Conservation (phyloP, 2,888 invertebrate species). For the Rhodophaea formosa region DNA sequence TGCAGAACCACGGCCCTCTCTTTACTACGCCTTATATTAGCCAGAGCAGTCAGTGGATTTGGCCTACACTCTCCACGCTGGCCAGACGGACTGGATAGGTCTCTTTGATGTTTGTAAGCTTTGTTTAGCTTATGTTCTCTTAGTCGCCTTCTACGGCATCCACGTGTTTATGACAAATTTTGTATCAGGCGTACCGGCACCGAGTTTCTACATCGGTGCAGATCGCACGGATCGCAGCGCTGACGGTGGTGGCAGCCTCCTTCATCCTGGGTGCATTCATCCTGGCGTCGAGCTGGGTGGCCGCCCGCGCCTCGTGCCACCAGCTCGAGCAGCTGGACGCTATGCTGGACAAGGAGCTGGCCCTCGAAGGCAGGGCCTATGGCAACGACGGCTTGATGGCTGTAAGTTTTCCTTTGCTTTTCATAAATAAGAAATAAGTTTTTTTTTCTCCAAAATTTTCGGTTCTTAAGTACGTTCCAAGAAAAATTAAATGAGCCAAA, state of each 20-base stretch:
- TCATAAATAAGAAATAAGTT: not conserved
- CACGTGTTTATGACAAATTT: too few relatives aligned
- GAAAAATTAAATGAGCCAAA: too few relatives aligned
- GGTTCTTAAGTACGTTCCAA: too few relatives aligned
- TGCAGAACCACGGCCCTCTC: too few relatives aligned
- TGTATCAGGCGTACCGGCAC: slow-evolving; percentile 87
- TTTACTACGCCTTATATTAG: too few relatives aligned
- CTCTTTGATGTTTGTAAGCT: too few relatives aligned
- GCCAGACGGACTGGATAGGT: too few relatives aligned
- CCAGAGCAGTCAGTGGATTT: too few relatives aligned
- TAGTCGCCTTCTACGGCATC: too few relatives aligned
- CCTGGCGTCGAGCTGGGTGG: slow-evolving; percentile 90
- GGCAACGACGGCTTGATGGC: slow-evolving; percentile 85
- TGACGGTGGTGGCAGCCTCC: slow-evolving; percentile 90
- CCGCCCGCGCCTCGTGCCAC: slow-evolving; percentile 90
- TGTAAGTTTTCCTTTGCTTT: slow-evolving; percentile 73
- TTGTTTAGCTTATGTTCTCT: too few relatives aligned
- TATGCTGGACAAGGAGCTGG: slow-evolving; percentile 85
- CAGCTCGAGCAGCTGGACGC: slow-evolving; percentile 86
- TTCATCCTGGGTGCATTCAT: slow-evolving; percentile 91
- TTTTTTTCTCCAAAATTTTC: not conserved
- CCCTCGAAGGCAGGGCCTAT: slow-evolving; percentile 82
- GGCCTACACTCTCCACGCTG: too few relatives aligned
- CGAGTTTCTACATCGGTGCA: slow-evolving; percentile 89
- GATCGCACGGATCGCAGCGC: slow-evolving; percentile 91